Evolutionary conservation across 2,888 invertebrate species (phyloP), one percentile per base, ranked within the genome.

Genomic region (Tiliacea aurago): DNA sequence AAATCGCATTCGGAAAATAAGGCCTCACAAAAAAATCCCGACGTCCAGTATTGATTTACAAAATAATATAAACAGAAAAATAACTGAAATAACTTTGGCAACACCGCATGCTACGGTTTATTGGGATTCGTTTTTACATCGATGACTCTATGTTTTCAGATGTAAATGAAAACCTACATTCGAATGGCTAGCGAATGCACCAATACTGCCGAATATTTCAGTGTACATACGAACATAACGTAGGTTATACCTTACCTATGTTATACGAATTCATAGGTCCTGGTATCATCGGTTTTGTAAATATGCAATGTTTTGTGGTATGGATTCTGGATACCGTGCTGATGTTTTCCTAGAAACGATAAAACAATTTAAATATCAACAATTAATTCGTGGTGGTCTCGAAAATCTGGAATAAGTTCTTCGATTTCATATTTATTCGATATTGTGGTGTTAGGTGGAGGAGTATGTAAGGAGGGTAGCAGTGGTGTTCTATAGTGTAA

Each of bases 71-170:
- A 73, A 72, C 65, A 67, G 37, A 66, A 74, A 71, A 75, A 73
- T 69, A 71, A 58, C 76, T 84, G 83, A 84, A 84, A 84, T 72
- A 82, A 80, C 80, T 73, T 65, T 49, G 59, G 70, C 43, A 49
- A 53, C 53, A 41, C 59, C 59, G 62, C 79, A 74, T 69, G 67
- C 73, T 59, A 78, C 64, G 62, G 80, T 74, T 70, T 81, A 84
- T 73, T 83, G 72, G 72, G 47, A 73, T 73, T 70, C 73, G 76
- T 64, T 78, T 83, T 69, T 70, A 79, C 80, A 73, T 58, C 66
- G 65, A 64, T 71, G 70, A 59, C 58, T 84, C 37, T 72, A 69
- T 73, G 51, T 84, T 78, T 84, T 83, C 75, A 66, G 71, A 84
- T 76, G 69, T 80, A 73, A 80, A 84, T 80, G 70, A 75, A 84